phyloP scores from a whole-genome alignment of 2,888 invertebrate genomes.

The Drosophila nigricruria region DNA sequence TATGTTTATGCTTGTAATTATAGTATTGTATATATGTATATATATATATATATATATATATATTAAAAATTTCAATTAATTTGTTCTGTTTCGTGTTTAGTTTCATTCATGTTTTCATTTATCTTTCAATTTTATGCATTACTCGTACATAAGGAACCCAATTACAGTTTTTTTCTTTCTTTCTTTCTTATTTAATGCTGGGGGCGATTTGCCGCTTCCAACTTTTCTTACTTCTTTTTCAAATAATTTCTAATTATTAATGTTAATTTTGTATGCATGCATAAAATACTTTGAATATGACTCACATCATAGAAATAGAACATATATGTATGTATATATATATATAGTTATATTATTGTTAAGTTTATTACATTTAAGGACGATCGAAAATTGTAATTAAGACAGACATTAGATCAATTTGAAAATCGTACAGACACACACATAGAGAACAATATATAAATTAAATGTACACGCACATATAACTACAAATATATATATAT shows the following conservation, averaged over 20 bases:
- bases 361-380: slow-evolving; percentile 66
- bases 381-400: slow-evolving; percentile 61
- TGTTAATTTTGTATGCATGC: slow-evolving; percentile 62
- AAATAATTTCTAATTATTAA: slow-evolving; percentile 52
- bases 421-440: slow-evolving; percentile 55
- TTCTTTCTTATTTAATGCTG: slow-evolving; percentile 14
- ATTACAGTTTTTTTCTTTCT: slow-evolving; percentile 58
- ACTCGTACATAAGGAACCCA: slow-evolving; percentile 74
- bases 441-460: slow-evolving; percentile 47
- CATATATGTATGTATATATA: slow-evolving; percentile 28
- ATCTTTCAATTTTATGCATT: slow-evolving; percentile 45
- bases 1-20: slow-evolving; percentile 38
- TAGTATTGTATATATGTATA: slow-evolving; percentile 34
- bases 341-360: slow-evolving; percentile 20
- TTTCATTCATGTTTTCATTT: slow-evolving; percentile 30
- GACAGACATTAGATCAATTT: slow-evolving; percentile 50
- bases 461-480: slow-evolving; percentile 51
- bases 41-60: slow-evolving; percentile 3
- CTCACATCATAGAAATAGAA: slow-evolving; percentile 63
- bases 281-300: slow-evolving; percentile 66
- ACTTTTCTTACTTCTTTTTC: slow-evolving; percentile 21
- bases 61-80: slow-evolving; percentile 58
- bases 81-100: slow-evolving; percentile 55
- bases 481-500: slow-evolving; percentile 30
- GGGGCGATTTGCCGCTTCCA: slow-evolving; percentile 27